phyloP scores from a whole-genome alignment of 2,888 invertebrate species.

The Punctoribates punctum region DNA sequence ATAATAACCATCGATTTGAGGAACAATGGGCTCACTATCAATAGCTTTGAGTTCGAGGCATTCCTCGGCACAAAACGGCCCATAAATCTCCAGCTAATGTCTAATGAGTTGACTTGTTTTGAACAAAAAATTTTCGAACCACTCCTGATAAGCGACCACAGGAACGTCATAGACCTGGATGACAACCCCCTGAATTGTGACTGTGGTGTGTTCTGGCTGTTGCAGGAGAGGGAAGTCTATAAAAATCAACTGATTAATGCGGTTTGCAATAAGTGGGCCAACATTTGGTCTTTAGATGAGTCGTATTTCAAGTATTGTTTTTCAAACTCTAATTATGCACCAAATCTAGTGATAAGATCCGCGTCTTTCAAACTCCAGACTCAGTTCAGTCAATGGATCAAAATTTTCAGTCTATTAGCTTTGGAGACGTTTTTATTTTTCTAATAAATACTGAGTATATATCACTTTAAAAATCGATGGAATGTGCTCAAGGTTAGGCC shows the following conservation, averaged over 20 bases:
- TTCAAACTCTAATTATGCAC: constrained; percentile 3
- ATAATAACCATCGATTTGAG: constrained; percentile 33
- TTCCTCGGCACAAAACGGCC: constrained; percentile 36
- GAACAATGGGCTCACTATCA: constrained; percentile 29
- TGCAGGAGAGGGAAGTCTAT: constrained; percentile 19
- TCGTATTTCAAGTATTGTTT: constrained; percentile 1
- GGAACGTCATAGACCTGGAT: constrained; percentile 28
- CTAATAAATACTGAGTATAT: background rate
- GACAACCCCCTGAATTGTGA: constrained; percentile 40
- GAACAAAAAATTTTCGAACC: constrained; percentile 11
- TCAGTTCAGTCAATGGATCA: background rate
- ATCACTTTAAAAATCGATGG: no score
- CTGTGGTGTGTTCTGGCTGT: constrained; percentile 30
- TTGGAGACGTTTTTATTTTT: background rate
- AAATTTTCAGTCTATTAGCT: background rate
- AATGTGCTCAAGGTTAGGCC: no score
- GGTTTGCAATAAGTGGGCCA: constrained; percentile 21
- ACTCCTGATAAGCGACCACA: constrained; percentile 8
- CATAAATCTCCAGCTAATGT: constrained; percentile 16
- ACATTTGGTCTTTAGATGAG: constrained; percentile 39
- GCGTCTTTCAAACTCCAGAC: background rate
- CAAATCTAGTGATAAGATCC: constrained; percentile 22
- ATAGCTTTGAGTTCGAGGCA: constrained; percentile 31
- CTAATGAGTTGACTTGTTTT: constrained; percentile 31
- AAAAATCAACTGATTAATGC: constrained; percentile 30